Percentiles rank a stretch among this genome's conserved stretches.
These are phyloP conservation scores for Hormaphis cornu DNA, from an alignment of 1,140 invertebrate species.

Conservation along the genomic window DNA sequence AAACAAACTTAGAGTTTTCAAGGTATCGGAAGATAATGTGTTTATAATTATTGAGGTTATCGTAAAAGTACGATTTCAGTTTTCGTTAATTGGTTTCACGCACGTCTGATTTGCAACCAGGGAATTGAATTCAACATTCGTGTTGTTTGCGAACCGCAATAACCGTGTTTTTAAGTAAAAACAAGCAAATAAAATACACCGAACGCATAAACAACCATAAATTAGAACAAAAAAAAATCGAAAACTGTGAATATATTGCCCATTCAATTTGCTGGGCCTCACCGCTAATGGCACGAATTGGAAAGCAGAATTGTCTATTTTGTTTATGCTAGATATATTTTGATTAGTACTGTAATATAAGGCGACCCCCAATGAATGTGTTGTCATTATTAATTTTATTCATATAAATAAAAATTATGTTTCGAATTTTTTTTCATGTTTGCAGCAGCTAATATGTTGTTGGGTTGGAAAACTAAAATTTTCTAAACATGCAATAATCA, in stretches of 20 bases:
- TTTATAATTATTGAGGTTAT: slow-evolving; percentile 1
- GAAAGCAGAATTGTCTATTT: too few relatives aligned
- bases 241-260: background rate
- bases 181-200: background rate
- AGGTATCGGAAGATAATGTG: background rate
- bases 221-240: background rate
- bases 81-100: slow-evolving; percentile 15
- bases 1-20: too few relatives aligned
- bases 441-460: too few relatives aligned
- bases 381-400: too few relatives aligned
- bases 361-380: too few relatives aligned
- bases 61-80: background rate
- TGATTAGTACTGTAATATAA: too few relatives aligned
- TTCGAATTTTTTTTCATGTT: too few relatives aligned
- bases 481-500: too few relatives aligned
- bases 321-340: too few relatives aligned
- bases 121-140: background rate
- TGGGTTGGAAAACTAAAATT: too few relatives aligned
- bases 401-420: too few relatives aligned
- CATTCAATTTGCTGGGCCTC: background rate
- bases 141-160: background rate
- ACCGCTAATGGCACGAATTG: too few relatives aligned
- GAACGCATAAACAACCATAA: background rate
- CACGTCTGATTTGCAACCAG: background rate
- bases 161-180: background rate